Conservation (phyloP, 2,888 invertebrate genomes). For the Thereva nobilitata region DNA sequence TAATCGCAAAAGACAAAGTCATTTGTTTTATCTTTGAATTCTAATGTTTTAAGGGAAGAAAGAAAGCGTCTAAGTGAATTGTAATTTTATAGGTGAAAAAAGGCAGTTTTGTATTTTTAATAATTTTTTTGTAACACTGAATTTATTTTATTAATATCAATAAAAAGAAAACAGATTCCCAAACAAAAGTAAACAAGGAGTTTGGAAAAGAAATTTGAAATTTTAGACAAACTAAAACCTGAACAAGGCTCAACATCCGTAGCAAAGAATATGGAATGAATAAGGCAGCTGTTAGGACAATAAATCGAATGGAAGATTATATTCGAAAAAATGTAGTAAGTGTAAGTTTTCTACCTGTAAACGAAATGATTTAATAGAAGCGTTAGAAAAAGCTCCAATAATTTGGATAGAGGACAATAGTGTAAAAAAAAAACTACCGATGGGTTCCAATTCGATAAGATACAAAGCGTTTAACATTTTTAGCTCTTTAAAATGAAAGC, state of each 20-base stretch:
- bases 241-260: slow-evolving; percentile 22
- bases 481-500: background rate
- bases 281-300: slow-evolving; percentile 21
- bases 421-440: slow-evolving; percentile 5
- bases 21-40: no score
- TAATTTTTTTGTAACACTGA: no score
- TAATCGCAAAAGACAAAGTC: no score
- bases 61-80: no score
- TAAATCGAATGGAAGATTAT: slow-evolving; percentile 23
- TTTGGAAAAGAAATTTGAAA: slow-evolving; percentile 7
- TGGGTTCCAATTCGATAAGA: background rate
- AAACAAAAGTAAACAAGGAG: background rate
- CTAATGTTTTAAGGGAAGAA: no score
- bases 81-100: no score
- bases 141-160: background rate
- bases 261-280: slow-evolving; percentile 29
- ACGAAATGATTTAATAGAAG: slow-evolving; percentile 14
- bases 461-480: background rate
- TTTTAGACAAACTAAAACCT: slow-evolving; percentile 1
- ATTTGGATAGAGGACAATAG: slow-evolving; percentile 21
- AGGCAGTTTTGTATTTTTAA: no score
- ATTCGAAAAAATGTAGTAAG: slow-evolving; percentile 23
- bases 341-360: slow-evolving; percentile 10
- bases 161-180: background rate
- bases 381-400: slow-evolving; percentile 20